Base-by-base conservation (phyloP, 2,113 vertebrate species). In the Genyomyrus donnyi region DNA sequence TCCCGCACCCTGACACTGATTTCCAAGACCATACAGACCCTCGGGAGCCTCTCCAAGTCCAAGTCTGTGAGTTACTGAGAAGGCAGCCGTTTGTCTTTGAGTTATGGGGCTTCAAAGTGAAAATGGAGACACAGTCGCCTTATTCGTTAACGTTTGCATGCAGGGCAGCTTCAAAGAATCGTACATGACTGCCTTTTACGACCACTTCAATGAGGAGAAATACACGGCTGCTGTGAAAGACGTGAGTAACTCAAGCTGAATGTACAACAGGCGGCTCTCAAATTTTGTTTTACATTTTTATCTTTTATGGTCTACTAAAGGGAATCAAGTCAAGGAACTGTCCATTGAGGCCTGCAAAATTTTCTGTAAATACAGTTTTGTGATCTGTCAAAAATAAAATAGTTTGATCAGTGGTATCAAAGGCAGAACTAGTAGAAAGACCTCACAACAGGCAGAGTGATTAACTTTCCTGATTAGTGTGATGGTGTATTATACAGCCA, bases 201-300 rank as follows among this genome's bases (percentile, higher is more conserved):
- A 99, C 91, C 97, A 97, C 95, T 99, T 99, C 95, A 99, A 99
- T 53, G 98, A 99, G 92, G 98, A 99, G 93, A 98, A 98, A 93
- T 99, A 99, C n/a, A 97, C 97, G 0, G 98, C 98, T 11, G 97
- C 98, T 58, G 98, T 99, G 91, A 99, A 98, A 95, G 99, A 99
- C 50, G 98, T 99, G 93, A 97, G 98, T 96, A 11, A 31, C 62
- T 31, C 62, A 13, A 27, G n/a, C 62, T 70, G 62, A 70, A 70
- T 70, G 62, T 70, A 70, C n/a, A 70, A 70, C n/a, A n/a, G 10
- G 31, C n/a, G 11, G n/a, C 62, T 31, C 62, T 13, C 27, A 3
- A 31, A 31, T 66, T 88, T 80, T 74, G 15, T 0, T 0, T 50
- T 45, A 90, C 6, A n/a, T 39, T 87, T 56, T 74, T 24, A 6